Conservation (phyloP, 1,140 invertebrate genomes). For the Chelonus insularis region DNA sequence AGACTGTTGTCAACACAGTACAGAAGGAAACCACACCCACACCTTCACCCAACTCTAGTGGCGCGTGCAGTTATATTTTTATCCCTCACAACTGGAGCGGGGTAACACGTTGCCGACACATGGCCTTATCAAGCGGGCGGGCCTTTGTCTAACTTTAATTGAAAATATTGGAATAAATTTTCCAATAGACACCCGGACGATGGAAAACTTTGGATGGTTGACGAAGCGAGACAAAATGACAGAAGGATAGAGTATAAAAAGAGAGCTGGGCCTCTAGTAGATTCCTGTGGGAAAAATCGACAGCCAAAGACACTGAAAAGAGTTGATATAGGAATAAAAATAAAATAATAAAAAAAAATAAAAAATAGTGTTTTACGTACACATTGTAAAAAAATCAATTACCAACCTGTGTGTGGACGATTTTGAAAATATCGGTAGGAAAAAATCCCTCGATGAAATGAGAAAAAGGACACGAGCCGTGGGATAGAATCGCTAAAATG, state of each 20-base stretch:
- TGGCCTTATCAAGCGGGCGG: conserved; percentile 32
- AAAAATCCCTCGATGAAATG: background rate
- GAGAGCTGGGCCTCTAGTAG: conserved; percentile 9
- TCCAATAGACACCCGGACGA: conserved; percentile 46
- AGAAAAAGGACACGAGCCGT: background rate
- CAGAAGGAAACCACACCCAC: background rate
- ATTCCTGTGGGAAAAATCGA: conserved; percentile 9
- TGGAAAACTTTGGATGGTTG: conserved; percentile 37
- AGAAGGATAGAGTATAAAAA: conserved; percentile 9
- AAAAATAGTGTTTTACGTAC: background rate
- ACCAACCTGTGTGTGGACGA: background rate
- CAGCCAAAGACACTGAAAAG: conserved; percentile 2
- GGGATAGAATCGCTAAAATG: background rate
- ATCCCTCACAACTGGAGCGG: conserved; percentile 43
- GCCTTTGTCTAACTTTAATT: conserved; percentile 59
- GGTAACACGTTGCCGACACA: conserved; percentile 45
- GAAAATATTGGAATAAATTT: conserved; percentile 62
- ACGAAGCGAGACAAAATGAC: conserved; percentile 20
- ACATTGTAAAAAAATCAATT: background rate
- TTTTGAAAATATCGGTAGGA: background rate
- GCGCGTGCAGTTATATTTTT: conserved; percentile 48
- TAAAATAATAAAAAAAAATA: background rate
- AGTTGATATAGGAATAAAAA: conserved; percentile 4
- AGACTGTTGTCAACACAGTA: background rate
- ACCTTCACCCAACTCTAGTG: conserved; percentile 33